Evolutionary conservation across 2,888 invertebrate species (phyloP).

Genomic region (Drosophila demipolita): DNA sequence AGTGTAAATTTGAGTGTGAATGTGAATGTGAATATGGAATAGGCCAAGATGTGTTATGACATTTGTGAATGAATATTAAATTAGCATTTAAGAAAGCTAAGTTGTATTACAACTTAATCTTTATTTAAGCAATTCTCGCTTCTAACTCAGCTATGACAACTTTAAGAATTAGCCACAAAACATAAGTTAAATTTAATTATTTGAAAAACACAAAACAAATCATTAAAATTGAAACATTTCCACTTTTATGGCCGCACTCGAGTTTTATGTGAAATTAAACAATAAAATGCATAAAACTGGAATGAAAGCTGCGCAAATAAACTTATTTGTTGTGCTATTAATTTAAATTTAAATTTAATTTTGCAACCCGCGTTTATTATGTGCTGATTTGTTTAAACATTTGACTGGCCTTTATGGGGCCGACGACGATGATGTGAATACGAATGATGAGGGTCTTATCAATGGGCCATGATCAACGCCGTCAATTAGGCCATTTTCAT

Average conservation of each 20-base stretch:
- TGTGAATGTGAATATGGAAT: neutral
- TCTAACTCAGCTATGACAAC: neutral
- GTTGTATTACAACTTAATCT: constrained; percentile 3
- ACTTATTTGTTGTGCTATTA: constrained; percentile 62
- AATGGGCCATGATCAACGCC: constrained; percentile 55
- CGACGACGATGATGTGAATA: neutral
- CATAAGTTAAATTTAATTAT: neutral
- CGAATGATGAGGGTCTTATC: constrained; percentile 66
- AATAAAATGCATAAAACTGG: constrained; percentile 12
- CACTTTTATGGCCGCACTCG: constrained; percentile 1
- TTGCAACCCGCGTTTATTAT: constrained; percentile 61
- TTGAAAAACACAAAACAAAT: neutral
- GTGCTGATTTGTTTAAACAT: constrained; percentile 55
- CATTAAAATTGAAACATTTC: neutral
- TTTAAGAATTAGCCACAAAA: constrained; percentile 5
- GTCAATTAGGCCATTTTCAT: constrained; percentile 43
- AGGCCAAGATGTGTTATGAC: constrained; percentile 6
- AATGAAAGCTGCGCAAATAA: constrained; percentile 49
- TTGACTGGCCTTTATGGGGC: constrained; percentile 43
- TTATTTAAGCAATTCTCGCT: neutral
- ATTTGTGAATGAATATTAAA: constrained; percentile 39
- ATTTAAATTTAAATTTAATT: constrained; percentile 56
- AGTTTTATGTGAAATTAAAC: neutral
- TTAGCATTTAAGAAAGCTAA: constrained; percentile 17
- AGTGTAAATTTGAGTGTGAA: neutral